These are phyloP conservation scores for Drosophila nr. fundita DNA, from an alignment of 2,888 invertebrate species.

Conservation along the genomic window DNA sequence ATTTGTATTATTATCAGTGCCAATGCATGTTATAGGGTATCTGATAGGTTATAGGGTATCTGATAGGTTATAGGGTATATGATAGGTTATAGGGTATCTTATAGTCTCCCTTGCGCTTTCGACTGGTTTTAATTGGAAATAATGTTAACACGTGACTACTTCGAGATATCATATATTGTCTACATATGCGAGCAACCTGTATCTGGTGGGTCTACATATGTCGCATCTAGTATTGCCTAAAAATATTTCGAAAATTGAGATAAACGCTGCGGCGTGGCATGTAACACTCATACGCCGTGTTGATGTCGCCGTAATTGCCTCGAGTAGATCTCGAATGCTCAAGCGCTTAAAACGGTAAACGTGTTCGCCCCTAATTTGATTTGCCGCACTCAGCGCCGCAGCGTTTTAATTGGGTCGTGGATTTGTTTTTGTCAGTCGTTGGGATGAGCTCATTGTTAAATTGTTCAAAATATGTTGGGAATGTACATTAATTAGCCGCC, in stretches of 20 bases:
- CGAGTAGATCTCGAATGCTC: slow-evolving; percentile 38
- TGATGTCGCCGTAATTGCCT: slow-evolving; percentile 52
- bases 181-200: slow-evolving; percentile 31
- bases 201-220: slow-evolving; percentile 44
- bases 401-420: slow-evolving; percentile 33
- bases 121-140: slow-evolving; percentile 63
- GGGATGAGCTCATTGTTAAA: slow-evolving; percentile 69
- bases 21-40: too few species aligned
- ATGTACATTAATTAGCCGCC: slow-evolving; percentile 60
- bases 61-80: too few species aligned
- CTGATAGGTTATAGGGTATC: too few species aligned
- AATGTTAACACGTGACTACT: slow-evolving; percentile 72
- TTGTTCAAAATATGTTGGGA: slow-evolving; percentile 44
- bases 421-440: slow-evolving; percentile 19
- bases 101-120: background rate
- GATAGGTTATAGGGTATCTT: background rate
- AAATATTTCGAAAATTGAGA: slow-evolving; percentile 65
- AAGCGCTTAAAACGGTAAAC: slow-evolving; percentile 60
- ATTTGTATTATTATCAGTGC: background rate
- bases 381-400: slow-evolving; percentile 38
- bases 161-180: slow-evolving; percentile 33
- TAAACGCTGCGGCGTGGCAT: slow-evolving; percentile 46
- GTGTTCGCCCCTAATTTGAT: slow-evolving; percentile 77
- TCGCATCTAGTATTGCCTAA: slow-evolving; percentile 34
- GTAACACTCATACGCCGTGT: slow-evolving; percentile 32